Base-by-base conservation (phyloP, 2,113 vertebrate genomes). In the Peromyscus polionotus region DNA sequence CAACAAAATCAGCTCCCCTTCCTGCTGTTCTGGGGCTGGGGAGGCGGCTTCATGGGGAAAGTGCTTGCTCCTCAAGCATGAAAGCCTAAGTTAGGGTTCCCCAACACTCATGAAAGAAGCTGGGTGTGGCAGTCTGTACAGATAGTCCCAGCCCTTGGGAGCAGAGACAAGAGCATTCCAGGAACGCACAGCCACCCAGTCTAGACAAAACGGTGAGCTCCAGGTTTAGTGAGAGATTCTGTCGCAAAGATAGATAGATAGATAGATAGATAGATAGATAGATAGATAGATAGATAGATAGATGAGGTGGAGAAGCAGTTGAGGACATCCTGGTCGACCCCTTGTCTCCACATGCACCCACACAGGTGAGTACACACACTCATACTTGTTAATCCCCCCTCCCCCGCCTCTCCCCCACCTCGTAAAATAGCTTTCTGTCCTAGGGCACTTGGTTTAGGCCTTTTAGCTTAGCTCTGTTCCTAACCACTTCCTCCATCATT, bases 1-100 rank as follows among this genome's bases (percentile, higher is more conserved):
- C 26, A 36, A 81, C 12, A 81, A 90, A 93, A 63, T 48, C 31
- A 0, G 33, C 7, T 0, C 0, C 77, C 51, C 42, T 61, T 90
- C 59, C 95, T 84, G 73, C 77, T 93, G 85, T 61, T 95, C 39
- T 48, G 24, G 19, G 83, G 22, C 42, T 54, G 54, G 54, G 54
- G 54, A 54, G 54, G 54, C 9, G 13, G 54, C 54, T 54, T 11
- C 54, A 14, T 54, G 54, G 3, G 54, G 54, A 54, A 54, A 54
- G 54, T 31, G 4, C 65, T 13, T 67, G 28, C 65, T 67, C 28
- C 65, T 36, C 17, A 16, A 51, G 45, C 31, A 51, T 4, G 65
- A 70, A 36, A 51, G 9, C 45, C 45, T 70, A 22, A 54, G 45
- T 54, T n/a, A 68, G 65, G 85, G 36, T 70, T 8, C 26, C 31